Conservation (phyloP, 1,140 invertebrate species). For the Phortica variegata region DNA sequence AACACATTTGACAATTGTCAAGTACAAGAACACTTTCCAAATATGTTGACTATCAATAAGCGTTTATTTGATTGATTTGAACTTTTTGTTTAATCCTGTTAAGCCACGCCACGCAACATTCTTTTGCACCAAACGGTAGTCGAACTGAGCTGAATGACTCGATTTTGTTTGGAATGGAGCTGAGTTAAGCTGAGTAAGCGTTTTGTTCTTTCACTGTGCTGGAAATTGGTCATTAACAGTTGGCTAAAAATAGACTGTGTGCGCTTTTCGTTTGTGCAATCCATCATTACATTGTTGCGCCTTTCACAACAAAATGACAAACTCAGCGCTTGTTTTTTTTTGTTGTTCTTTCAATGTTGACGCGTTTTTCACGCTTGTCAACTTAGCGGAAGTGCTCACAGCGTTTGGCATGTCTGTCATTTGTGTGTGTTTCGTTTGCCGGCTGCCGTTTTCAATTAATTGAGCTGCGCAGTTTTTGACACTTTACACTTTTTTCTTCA, state of each 20-base stretch:
- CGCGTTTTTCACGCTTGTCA: conserved; percentile 52
- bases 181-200: no score
- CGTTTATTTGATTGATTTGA: conserved; percentile 46
- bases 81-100: conserved; percentile 46
- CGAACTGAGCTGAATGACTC: no score
- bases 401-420: background rate
- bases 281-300: conserved; percentile 44
- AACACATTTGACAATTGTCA: no score
- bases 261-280: background rate
- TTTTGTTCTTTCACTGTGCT: conserved; percentile 22
- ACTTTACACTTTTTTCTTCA: background rate
- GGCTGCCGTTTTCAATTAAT: background rate
- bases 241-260: conserved; percentile 17
- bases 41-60: background rate
- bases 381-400: conserved; percentile 54
- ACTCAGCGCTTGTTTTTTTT: no score
- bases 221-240: background rate
- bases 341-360: no score
- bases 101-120: conserved; percentile 22
- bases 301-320: conserved; percentile 33
- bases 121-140: no score
- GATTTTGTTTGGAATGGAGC: no score
- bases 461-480: background rate
- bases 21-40: no score
- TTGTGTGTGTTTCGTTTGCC: background rate